Conservation (phyloP, 2,113 vertebrate genomes). For the Semnornis frantzii region DNA sequence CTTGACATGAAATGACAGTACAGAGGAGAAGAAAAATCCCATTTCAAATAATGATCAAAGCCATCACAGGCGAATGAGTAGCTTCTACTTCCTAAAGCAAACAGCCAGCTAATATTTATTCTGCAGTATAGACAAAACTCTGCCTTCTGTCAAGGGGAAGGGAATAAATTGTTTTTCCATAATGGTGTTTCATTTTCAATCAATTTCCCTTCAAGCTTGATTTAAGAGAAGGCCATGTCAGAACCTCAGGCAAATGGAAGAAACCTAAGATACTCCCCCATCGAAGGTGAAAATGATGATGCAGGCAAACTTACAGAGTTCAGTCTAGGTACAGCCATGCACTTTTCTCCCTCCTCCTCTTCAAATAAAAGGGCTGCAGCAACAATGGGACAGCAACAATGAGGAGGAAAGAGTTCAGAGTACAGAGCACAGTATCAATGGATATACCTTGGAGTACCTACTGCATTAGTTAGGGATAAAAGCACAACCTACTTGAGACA, state of each 20-base stretch:
- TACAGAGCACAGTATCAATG: not conserved
- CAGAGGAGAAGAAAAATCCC: constrained; percentile 7
- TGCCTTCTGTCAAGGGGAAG: constrained; percentile 72
- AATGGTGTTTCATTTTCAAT: constrained; percentile 79
- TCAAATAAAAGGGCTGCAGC: constrained; percentile 29
- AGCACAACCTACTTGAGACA: not conserved
- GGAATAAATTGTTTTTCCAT: constrained; percentile 78
- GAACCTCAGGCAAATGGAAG: constrained; percentile 42
- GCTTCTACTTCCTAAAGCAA: constrained; percentile 68
- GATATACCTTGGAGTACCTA: rapidly evolving
- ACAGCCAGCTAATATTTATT: constrained; percentile 76
- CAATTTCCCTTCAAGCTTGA: constrained; percentile 81
- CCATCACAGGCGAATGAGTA: constrained; percentile 11
- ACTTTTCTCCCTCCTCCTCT: not conserved
- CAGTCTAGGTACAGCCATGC: not conserved
- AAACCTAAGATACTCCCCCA: constrained; percentile 58
- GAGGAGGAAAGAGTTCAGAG: not conserved
- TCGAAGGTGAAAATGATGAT: constrained; percentile 70
- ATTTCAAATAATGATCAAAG: constrained; percentile 56
- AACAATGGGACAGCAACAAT: not conserved
- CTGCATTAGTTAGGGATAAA: not conserved
- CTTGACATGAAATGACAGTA: not conserved
- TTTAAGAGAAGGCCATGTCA: constrained; percentile 75
- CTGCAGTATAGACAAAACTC: constrained; percentile 73
- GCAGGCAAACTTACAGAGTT: constrained; percentile 43